phyloP scores from a whole-genome alignment of 2,113 vertebrate genomes.

The Eudorcas thomsonii region DNA sequence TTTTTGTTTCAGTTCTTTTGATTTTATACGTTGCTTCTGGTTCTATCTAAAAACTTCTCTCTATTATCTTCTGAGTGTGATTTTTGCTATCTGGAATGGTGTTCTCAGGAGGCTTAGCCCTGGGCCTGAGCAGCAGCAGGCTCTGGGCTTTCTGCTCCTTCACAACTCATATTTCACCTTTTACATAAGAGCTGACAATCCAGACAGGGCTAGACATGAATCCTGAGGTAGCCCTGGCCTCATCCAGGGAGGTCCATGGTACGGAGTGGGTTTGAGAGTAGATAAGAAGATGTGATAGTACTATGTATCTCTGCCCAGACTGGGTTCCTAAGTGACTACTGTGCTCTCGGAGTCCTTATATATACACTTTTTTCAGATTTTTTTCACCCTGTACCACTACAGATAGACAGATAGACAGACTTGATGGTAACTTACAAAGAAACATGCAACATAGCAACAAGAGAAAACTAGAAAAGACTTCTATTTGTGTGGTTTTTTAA shows the following conservation, averaged over 20 bases:
- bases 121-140: background rate
- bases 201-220: background rate
- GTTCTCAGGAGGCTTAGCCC: background rate
- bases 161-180: background rate
- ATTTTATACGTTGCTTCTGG: background rate
- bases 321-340: background rate
- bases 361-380: background rate
- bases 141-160: background rate
- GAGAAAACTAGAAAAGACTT: background rate
- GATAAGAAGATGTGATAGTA: background rate
- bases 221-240: background rate
- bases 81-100: background rate
- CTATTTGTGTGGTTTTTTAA: background rate
- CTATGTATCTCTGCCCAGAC: background rate
- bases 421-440: background rate
- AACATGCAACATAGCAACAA: background rate
- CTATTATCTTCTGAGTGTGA: background rate
- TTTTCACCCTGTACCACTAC: background rate
- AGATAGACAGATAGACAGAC: background rate
- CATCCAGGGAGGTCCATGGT: background rate
- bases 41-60: background rate
- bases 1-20: background rate
- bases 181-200: background rate
- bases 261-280: fast-evolving
- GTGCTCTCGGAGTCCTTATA: background rate